Conservation (phyloP, 2,113 vertebrate species). For the Lagenorhynchus albirostris region DNA sequence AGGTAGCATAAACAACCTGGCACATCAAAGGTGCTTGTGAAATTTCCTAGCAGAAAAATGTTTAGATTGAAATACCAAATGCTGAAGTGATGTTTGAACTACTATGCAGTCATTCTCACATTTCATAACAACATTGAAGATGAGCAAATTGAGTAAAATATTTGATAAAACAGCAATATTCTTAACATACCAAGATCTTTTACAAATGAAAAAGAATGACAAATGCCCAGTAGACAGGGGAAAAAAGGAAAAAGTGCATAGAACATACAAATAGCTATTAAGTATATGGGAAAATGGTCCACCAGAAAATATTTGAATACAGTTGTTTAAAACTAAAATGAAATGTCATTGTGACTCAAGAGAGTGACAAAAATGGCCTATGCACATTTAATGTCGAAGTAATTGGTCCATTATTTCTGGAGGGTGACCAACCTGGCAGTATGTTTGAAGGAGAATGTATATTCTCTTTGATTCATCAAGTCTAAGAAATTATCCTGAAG, state of each 20-base stretch:
- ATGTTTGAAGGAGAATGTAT: neutral
- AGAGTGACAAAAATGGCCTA: neutral
- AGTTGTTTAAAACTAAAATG: neutral
- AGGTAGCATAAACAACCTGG: slow-evolving; percentile 72
- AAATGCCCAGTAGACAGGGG: neutral
- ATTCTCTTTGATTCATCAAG: neutral
- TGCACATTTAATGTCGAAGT: neutral
- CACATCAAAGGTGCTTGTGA: slow-evolving; percentile 87
- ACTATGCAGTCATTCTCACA: neutral
- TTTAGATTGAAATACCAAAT: neutral
- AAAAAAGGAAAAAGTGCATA: neutral
- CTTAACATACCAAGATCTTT: neutral
- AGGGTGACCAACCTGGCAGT: neutral
- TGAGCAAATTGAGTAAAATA: neutral
- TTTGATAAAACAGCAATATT: neutral
- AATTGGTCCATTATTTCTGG: neutral
- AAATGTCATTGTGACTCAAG: slow-evolving; percentile 19
- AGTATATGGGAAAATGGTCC: neutral
- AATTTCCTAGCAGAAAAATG: neutral
- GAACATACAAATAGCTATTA: neutral
- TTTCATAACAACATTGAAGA: slow-evolving; percentile 7
- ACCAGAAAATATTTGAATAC: neutral
- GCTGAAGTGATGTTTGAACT: neutral
- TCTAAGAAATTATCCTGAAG: neutral
- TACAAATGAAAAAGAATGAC: neutral